These are phyloP conservation scores for Steinernema carpocapsae DNA, from an alignment of 2,888 invertebrate genomes.

Conservation along the genomic window DNA sequence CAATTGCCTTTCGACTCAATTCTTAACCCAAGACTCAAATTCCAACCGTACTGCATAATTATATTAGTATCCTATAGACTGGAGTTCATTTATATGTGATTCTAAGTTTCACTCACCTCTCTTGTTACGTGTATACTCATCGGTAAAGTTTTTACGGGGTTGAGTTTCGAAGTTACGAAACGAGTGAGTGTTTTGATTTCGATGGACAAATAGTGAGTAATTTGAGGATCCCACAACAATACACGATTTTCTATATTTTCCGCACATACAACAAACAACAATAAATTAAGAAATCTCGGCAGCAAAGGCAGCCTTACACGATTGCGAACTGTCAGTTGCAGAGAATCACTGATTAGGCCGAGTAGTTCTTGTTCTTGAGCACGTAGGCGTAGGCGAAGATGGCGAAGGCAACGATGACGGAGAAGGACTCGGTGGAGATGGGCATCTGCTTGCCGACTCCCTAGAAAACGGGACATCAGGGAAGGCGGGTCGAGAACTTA, in stretches of 20 bases:
- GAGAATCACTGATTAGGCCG: constrained; percentile 38
- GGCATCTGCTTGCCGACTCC: constrained; percentile 59
- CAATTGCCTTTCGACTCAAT: background rate
- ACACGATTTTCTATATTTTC: too few relatives aligned
- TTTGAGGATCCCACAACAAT: too few relatives aligned
- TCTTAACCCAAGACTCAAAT: too few relatives aligned
- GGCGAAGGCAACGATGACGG: constrained; percentile 50
- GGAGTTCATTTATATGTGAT: background rate
- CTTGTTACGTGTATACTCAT: constrained; percentile 29
- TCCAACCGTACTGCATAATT: constrained; percentile 5
- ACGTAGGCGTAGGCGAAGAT: constrained; percentile 62
- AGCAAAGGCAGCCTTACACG: constrained; percentile 25
- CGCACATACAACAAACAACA: background rate
- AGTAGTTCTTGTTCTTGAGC: constrained; percentile 55
- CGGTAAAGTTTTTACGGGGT: constrained; percentile 20
- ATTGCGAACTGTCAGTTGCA: constrained; percentile 13
- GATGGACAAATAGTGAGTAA: too few relatives aligned
- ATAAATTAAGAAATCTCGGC: constrained; percentile 24
- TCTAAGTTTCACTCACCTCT: background rate
- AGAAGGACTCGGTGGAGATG: constrained; percentile 61
- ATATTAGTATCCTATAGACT: background rate
- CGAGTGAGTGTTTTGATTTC: too few relatives aligned
- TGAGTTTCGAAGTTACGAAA: constrained; percentile 45
- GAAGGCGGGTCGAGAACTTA: constrained; percentile 51
- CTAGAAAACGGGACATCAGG: constrained; percentile 41